A percentile compares a stretch with the other conserved stretches of the same genome.
Conservation (phyloP, 2,797 vertebrate genomes). For the Echeneis naucrates region DNA sequence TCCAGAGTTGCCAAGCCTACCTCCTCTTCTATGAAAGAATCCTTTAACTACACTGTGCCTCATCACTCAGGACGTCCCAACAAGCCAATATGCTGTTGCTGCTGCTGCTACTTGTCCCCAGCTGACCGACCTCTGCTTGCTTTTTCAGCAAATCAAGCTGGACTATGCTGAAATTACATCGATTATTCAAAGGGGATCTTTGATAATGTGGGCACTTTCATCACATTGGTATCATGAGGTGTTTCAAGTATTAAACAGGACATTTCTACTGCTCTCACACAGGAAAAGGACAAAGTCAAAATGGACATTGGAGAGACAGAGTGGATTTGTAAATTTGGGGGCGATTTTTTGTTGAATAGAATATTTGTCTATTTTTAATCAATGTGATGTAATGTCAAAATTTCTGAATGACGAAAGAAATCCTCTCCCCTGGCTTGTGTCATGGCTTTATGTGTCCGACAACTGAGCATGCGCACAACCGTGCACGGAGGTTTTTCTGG, state of each 20-base stretch:
- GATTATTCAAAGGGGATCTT: conserved; percentile 14
- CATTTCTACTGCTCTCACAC: conserved; percentile 13
- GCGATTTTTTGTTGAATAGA: conserved; percentile 53
- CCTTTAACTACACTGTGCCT: conserved; percentile 55
- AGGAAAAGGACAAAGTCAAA: not conserved
- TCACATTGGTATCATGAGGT: not conserved
- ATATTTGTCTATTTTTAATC: conserved; percentile 59
- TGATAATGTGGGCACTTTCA: conserved; percentile 20
- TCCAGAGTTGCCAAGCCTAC: conserved; percentile 94
- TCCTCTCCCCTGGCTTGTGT: not conserved
- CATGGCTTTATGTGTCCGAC: not conserved
- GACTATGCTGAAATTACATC: conserved; percentile 15
- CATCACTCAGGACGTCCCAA: conserved; percentile 57
- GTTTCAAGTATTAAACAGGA: conserved; percentile 14
- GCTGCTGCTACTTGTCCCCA: conserved; percentile 41
- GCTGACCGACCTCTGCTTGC: conserved; percentile 8
- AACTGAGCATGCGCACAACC: conserved; percentile 73
- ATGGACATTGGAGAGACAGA: not conserved
- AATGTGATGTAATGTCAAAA: conserved; percentile 52
- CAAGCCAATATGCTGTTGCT: conserved; percentile 45
- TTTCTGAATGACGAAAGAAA: conserved; percentile 12
- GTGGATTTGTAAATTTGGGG: conserved; percentile 21
- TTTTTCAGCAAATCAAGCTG: not conserved
- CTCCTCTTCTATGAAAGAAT: conserved; percentile 97
- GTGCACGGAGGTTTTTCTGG: conserved; percentile 39